Evolutionary conservation across 2,797 vertebrate species (phyloP), one percentile per base, ranked within the genome.

Genomic region (Muscicapa comitata): DNA sequence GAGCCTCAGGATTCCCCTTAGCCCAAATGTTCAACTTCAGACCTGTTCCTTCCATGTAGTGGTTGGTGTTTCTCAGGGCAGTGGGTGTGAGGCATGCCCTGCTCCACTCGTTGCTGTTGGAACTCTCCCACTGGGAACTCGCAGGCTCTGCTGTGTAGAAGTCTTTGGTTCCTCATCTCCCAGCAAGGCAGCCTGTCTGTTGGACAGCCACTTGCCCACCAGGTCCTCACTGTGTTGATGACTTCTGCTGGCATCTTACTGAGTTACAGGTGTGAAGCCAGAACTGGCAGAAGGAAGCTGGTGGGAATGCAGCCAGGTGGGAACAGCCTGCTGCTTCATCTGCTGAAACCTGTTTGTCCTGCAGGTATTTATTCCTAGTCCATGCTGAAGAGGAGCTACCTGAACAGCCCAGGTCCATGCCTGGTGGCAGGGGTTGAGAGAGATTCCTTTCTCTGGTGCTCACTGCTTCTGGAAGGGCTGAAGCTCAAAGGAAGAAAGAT

Each of bases 121-220:
- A 73, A 35, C 78, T 79, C 33, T 89, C 10, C 38, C 38, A 9
- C 3, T 45, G 45, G 51, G 59, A 82, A 5, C 37, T 14, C 0
- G 0, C 20, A 28, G 35, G n/a, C 2, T 0, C 25, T 59, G 68
- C 43, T 9, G 5, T 15, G 57, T 4, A 3, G 48, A 21, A 77
- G n/a, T 18, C 33, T 53, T 12, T 33, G 58, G 62, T 58, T 90
- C 33, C 40, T 72, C 31, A 13, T 33, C 28, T 66, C 19, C 35
- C 3, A 2, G 1, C 28, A 40, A 48, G n/a, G 33, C n/a, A 58
- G 47, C 33, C 17, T 63, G 17, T 13, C 70, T 74, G 20, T 16
- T 54, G 53, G 65, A 17, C 17, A 8, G 63, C 35, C 10, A 3
- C 58, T 55, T 70, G 31, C 63, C 29, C 35, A 10, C 35, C 11